Conservation (phyloP, 2,888 invertebrate species). For the Sarcophaga rosellei region DNA sequence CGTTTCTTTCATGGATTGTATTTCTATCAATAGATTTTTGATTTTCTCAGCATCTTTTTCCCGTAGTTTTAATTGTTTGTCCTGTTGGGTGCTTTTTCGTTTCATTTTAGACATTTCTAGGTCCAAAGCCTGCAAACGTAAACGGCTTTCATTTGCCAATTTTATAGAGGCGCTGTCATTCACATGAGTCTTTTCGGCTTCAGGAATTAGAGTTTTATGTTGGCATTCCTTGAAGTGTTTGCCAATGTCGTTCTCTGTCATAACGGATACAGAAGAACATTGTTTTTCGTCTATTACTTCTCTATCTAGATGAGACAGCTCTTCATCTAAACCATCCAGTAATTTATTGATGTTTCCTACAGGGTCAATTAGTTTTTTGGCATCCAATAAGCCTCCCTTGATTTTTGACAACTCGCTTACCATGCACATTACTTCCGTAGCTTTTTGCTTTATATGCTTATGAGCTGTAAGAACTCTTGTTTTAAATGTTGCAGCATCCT, state of each 20-base stretch:
- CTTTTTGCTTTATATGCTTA: constrained; percentile 85
- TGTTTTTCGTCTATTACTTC: constrained; percentile 74
- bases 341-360: constrained; percentile 73
- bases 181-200: constrained; percentile 87
- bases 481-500: constrained; percentile 87
- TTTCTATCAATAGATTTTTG: constrained; percentile 87
- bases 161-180: constrained; percentile 85
- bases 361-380: constrained; percentile 71
- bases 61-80: constrained; percentile 86
- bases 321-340: constrained; percentile 73
- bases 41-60: constrained; percentile 91
- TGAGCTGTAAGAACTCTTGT: constrained; percentile 87
- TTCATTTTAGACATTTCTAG: constrained; percentile 87
- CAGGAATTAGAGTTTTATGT: constrained; percentile 86
- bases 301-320: constrained; percentile 73
- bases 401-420: constrained; percentile 84
- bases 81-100: constrained; percentile 88
- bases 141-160: constrained; percentile 88
- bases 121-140: constrained; percentile 89
- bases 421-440: constrained; percentile 84
- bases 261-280: constrained; percentile 64
- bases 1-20: constrained; percentile 88
- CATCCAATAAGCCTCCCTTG: constrained; percentile 71
- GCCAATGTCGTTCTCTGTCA: constrained; percentile 81
- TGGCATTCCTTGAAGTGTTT: constrained; percentile 86